Base-by-base conservation (phyloP, 1,140 invertebrate species). In the Aplysia californica region DNA sequence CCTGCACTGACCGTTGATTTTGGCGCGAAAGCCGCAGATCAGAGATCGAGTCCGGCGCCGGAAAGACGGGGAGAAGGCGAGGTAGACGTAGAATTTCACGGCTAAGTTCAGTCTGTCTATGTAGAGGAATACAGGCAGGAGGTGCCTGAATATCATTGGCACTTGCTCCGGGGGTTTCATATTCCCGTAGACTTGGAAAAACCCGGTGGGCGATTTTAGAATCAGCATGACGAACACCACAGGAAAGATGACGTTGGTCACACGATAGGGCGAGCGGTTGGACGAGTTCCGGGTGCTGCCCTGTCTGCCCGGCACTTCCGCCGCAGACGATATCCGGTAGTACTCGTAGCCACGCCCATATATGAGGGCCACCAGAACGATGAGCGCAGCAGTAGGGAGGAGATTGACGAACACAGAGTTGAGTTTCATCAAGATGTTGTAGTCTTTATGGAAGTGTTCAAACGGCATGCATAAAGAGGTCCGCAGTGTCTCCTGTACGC, bases 401-500 rank as follows among this genome's bases (percentile, higher is more conserved):
- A 84, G 64, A n/a, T 55, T 72, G 0, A 81, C 78, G 21, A 83
- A 56, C n/a, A 83, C 36, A 33, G 39, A 64, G 67, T 82, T 79
- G 21, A 85, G 56, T 59, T 58, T 72, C 66, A 76, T 76, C 5
- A 83, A 67, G 38, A 64, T 65, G 68, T 3, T 10, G 36, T 64
- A 82, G 23, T 79, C 77, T 55, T 29, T 10, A 0, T 6, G 6
- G 26, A 50, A 33, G 33, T 31, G 21, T n/a, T 29, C 10, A 21
- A 58, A 31, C 18, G 78, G 75, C n/a, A n/a, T n/a, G n/a, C n/a
- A n/a, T n/a, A n/a, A n/a, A n/a, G n/a, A n/a, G n/a, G n/a, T n/a
- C n/a, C n/a, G n/a, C n/a, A n/a, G n/a, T n/a, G n/a, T n/a, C n/a
- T n/a, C n/a, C n/a, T n/a, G n/a, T n/a, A n/a, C n/a, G 1, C 80